phyloP scores from a whole-genome alignment of 2,797 vertebrate genomes.

The Tarsius wallacei region DNA sequence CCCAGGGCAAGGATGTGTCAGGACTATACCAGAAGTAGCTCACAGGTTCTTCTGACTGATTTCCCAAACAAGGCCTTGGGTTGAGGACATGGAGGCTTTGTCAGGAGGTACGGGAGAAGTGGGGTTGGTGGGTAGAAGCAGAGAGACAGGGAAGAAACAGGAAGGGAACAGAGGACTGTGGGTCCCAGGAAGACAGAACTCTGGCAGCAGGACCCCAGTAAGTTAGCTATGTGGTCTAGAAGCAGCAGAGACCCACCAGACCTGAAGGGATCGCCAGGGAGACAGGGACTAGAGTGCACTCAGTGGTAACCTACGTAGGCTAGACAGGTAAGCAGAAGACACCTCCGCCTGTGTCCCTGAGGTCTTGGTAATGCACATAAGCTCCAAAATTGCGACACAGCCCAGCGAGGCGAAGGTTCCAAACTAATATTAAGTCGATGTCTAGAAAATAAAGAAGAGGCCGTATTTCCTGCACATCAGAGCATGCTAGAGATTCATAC shows the following conservation, averaged over 20 bases:
- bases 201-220: not conserved
- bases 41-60: not conserved
- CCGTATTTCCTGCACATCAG: not conserved
- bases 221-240: not conserved
- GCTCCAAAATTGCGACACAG: not conserved
- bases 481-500: not conserved
- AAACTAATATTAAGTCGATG: not conserved
- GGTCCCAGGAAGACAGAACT: not conserved
- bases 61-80: not conserved
- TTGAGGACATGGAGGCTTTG: not conserved
- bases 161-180: not conserved
- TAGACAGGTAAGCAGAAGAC: not conserved
- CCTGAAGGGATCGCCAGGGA: not conserved
- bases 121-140: not conserved
- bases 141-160: not conserved
- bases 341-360: fast-evolving
- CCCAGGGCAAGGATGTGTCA: not conserved
- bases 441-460: not conserved
- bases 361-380: not conserved
- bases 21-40: not conserved
- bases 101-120: not conserved
- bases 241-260: not conserved
- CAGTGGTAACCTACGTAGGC: not conserved
- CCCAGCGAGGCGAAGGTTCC: not conserved
- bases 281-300: fast-evolving